Conservation (phyloP, 1,140 invertebrate species). For the Heliconius melpomene region DNA sequence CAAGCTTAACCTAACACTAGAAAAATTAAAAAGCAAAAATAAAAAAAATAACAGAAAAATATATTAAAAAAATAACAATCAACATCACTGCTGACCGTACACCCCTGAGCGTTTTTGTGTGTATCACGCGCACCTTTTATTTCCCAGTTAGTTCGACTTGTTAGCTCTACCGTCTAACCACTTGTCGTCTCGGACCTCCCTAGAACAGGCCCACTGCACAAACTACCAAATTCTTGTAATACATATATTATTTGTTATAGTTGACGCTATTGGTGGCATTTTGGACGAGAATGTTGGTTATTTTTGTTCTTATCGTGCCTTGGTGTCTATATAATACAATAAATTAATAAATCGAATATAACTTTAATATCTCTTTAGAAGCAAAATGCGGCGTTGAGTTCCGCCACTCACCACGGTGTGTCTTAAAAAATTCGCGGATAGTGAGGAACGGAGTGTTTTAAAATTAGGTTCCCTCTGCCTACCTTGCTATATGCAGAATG, state of each 20-base stretch:
- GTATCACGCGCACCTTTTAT: constrained; percentile 57
- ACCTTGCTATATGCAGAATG: too few species aligned
- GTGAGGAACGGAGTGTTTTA: too few species aligned
- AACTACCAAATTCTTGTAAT: constrained; percentile 11
- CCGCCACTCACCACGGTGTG: too few species aligned
- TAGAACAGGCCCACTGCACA: constrained; percentile 26
- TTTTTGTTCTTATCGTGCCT: neutral
- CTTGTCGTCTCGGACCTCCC: constrained; percentile 54
- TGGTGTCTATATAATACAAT: too few species aligned
- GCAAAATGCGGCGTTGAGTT: too few species aligned
- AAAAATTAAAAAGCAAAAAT: neutral
- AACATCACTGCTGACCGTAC: constrained; percentile 7
- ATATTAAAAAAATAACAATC: neutral
- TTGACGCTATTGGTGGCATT: neutral
- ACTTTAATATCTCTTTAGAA: too few species aligned
- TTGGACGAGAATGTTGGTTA: neutral
- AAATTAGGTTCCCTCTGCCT: too few species aligned
- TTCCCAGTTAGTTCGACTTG: constrained; percentile 61
- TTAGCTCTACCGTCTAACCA: constrained; percentile 53
- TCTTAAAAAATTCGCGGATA: too few species aligned
- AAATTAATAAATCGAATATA: too few species aligned
- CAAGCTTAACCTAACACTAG: too few species aligned
- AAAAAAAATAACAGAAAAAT: neutral
- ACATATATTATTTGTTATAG: constrained; percentile 3
- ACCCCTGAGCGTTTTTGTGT: constrained; percentile 48